Base-by-base conservation (phyloP, 2,113 vertebrate genomes). In the Rhabdomys dilectus region DNA sequence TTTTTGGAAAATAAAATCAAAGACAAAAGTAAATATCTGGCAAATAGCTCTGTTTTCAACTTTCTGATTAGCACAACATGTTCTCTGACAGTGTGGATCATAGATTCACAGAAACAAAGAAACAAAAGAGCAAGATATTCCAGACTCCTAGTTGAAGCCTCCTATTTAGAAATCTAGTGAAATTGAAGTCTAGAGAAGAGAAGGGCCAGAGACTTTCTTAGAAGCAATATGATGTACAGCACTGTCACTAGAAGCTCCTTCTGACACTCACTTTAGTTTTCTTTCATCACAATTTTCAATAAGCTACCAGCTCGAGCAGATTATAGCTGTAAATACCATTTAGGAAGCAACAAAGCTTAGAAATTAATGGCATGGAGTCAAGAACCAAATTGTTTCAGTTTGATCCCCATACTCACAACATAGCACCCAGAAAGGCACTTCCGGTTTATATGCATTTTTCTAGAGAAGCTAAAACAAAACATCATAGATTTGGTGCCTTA, bases 1-100 rank as follows among this genome's bases (percentile, higher is more conserved):
- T 64, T 95, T 36, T 72, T 87, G 22, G 66, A 19, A 92, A 88
- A 39, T 84, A 86, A 78, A 85, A 88, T 62, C 39, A 95, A 66
- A 66, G 29, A 66, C 13, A 29, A 66, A 66, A 66, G 36, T 88
- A 68, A 56, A 16, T 68, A 87, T 12, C 16, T 7, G 22, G 48
- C 16, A 42, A 77, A 78, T 34, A 29, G 12, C 13, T 10, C 34
- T 58, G 24, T 75, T 96, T 89, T 90, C n/a, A 39, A 73, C 3
- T 94, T 75, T 62, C 12, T 75, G 3, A 82, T 56, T 26, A 93
- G 0, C 70, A 73, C 11, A 77, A 17, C 34, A 60, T 73, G 12
- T 19, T 91, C 31, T 77, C 10, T 91, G 48, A 53, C 21, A 29
- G 36, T 72, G 1, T 51, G 31, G 10, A 84, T 34, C 24, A n/a